Evolutionary conservation across 2,888 invertebrate species (phyloP).

Genomic region (Cremastobaeus sp.): DNA sequence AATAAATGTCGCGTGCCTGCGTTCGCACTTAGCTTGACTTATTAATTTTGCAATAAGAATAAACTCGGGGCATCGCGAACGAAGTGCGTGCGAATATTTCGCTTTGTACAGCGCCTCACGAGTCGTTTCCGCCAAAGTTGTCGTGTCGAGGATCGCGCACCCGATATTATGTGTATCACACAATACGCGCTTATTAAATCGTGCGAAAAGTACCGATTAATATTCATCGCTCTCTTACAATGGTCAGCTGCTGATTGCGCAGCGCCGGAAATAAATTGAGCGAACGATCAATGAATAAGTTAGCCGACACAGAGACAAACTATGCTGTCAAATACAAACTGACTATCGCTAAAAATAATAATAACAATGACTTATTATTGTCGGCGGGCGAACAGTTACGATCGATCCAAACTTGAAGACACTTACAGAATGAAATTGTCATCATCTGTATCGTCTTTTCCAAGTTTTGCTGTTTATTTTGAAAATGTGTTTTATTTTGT

Average conservation of each 20-base stretch:
- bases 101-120: background rate
- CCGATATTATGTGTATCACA: background rate
- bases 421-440: too few species aligned
- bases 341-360: conserved; percentile 37
- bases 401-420: conserved; percentile 33
- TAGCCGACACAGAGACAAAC: conserved; percentile 9
- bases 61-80: background rate
- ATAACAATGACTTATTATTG: conserved; percentile 14
- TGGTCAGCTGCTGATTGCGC: conserved; percentile 18
- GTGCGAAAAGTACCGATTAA: conserved; percentile 35
- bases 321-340: conserved; percentile 11
- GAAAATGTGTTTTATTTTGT: too few species aligned
- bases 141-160: background rate
- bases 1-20: background rate
- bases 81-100: conserved; percentile 9
- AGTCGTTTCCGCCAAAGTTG: background rate
- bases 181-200: conserved; percentile 24
- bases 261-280: conserved; percentile 51
- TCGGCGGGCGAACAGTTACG: conserved; percentile 6
- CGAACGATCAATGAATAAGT: conserved; percentile 54
- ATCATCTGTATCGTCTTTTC: too few species aligned
- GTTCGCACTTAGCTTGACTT: background rate
- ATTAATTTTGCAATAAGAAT: conserved; percentile 8
- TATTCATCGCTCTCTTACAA: conserved; percentile 23
- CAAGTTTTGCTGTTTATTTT: too few species aligned